Percentiles rank a stretch among this genome's conserved stretches.
Conservation (phyloP, 2,113 vertebrate genomes). For the Macaca mulatta region DNA sequence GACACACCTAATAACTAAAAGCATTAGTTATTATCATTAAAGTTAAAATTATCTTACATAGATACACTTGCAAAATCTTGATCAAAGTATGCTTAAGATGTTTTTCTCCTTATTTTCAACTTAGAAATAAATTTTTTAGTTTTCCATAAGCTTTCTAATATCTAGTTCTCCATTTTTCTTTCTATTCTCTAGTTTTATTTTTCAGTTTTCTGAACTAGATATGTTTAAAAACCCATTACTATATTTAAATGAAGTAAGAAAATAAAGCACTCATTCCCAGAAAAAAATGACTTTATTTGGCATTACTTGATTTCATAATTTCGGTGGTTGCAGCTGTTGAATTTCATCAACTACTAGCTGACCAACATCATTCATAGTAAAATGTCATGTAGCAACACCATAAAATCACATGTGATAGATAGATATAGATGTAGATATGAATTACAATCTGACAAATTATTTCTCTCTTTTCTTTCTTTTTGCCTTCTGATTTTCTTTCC, state of each 20-base stretch:
- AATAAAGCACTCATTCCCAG: neutral
- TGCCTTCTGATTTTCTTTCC: too few relatives aligned
- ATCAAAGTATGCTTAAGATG: neutral
- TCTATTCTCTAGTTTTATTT: neutral
- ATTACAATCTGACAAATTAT: neutral
- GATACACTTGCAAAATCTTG: neutral
- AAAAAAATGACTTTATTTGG: neutral
- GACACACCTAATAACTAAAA: neutral
- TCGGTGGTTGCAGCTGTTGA: neutral
- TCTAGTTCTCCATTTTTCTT: neutral
- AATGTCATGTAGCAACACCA: neutral
- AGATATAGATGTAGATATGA: neutral
- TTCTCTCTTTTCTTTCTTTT: neutral
- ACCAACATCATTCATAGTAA: neutral
- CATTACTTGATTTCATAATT: neutral
- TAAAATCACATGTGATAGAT: neutral
- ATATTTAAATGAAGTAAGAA: constrained; percentile 13
- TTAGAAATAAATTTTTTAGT: neutral
- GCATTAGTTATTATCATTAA: neutral
- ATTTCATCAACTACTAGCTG: neutral
- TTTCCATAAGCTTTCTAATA: neutral
- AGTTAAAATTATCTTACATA: neutral
- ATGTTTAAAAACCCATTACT: neutral
- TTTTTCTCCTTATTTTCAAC: neutral
- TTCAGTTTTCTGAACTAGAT: neutral